A percentile compares a stretch with the other conserved stretches of the same genome.
phyloP scores from a whole-genome alignment of 2,888 invertebrate species.

The Tricholauxania praeusta region DNA sequence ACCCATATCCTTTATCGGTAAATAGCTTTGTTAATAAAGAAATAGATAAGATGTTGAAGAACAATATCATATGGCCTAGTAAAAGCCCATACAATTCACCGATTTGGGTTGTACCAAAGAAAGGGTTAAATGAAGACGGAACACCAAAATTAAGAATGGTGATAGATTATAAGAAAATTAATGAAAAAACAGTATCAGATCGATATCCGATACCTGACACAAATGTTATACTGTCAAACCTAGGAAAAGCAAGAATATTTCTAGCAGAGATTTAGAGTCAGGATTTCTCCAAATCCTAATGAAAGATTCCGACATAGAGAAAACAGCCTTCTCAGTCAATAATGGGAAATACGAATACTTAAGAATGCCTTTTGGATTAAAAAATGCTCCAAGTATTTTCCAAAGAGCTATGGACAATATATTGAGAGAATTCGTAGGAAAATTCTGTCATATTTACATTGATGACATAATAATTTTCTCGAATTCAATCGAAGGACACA shows the following conservation, averaged over 20 bases:
- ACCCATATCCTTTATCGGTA: constrained; percentile 14
- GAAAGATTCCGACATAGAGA: neutral
- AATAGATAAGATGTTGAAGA: neutral
- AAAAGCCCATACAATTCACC: neutral
- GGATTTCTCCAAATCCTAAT: too few species aligned
- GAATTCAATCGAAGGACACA: neutral
- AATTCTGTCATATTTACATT: constrained; percentile 37
- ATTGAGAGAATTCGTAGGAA: constrained; percentile 14
- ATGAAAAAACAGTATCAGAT: too few species aligned
- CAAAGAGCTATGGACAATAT: neutral
- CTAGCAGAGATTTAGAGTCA: too few species aligned
- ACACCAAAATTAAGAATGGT: too few species aligned
- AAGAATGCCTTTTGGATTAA: constrained; percentile 37
- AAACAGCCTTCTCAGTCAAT: constrained; percentile 34
- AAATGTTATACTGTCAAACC: too few species aligned
- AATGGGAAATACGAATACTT: constrained; percentile 39
- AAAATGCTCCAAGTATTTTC: constrained; percentile 26
- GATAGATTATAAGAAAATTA: too few species aligned
- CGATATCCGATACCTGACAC: too few species aligned
- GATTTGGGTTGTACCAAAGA: neutral
- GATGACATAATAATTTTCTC: constrained; percentile 38
- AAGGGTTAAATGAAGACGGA: neutral
- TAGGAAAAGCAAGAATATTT: too few species aligned
- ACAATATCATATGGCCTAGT: neutral
- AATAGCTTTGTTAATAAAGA: constrained; percentile 15